phyloP scores from a whole-genome alignment of 2,888 invertebrate genomes.

The Keiferia lycopersicella region DNA sequence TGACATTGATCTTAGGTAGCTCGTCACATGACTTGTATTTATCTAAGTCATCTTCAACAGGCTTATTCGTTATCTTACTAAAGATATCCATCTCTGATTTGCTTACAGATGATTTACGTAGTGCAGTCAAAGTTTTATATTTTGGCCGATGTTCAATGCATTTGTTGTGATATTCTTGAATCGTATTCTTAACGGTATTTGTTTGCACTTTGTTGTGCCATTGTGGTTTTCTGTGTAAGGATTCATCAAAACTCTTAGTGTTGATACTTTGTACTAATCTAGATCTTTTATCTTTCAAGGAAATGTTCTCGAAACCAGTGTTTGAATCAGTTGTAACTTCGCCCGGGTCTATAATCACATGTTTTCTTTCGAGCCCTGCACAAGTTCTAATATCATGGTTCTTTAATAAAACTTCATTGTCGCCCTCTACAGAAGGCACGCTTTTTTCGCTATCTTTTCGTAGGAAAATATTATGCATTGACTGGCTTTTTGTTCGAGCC shows the following conservation, averaged over 20 bases:
- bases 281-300: slow-evolving; percentile 54
- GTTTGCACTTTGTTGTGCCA: slow-evolving; percentile 15
- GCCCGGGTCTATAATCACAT: slow-evolving; percentile 15
- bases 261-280: slow-evolving; percentile 44
- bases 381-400: background rate
- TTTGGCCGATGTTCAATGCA: background rate
- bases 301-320: slow-evolving; percentile 13
- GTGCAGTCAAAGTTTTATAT: slow-evolving; percentile 19
- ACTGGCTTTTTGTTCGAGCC: slow-evolving; percentile 55
- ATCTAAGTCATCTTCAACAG: slow-evolving; percentile 55
- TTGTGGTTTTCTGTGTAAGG: slow-evolving; percentile 29
- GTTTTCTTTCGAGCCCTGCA: background rate
- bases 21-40: slow-evolving; percentile 73
- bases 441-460: slow-evolving; percentile 46
- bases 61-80: slow-evolving; percentile 54
- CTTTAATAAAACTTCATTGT: slow-evolving; percentile 21
- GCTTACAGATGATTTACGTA: slow-evolving; percentile 59
- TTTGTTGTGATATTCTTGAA: slow-evolving; percentile 10
- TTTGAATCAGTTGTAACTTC: slow-evolving; percentile 31
- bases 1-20: slow-evolving; percentile 70
- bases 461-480: slow-evolving; percentile 59
- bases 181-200: slow-evolving; percentile 12
- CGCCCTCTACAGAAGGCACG: slow-evolving; percentile 32
- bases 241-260: slow-evolving; percentile 51
- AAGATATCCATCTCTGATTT: slow-evolving; percentile 78